phyloP scores from a whole-genome alignment of 2,888 invertebrate species.

The Metellina segmentata region DNA sequence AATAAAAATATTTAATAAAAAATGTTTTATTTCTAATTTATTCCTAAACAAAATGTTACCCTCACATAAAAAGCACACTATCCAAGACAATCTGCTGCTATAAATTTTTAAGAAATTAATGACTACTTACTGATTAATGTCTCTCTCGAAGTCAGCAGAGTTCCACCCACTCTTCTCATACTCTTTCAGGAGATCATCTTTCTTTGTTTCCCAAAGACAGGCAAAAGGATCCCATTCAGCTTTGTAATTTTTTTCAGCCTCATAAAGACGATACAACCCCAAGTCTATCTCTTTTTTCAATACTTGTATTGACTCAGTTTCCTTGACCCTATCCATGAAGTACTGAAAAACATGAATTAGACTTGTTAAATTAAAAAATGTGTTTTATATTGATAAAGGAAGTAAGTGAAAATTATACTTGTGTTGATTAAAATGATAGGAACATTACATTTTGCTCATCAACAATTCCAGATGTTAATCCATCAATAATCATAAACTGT shows the following conservation, averaged over 20 bases:
- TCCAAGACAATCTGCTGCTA: no score
- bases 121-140: constrained; percentile 47
- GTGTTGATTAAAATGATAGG: background rate
- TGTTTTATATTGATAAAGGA: background rate
- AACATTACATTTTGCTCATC: constrained; percentile 47
- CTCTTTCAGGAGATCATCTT: constrained; percentile 23
- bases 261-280: constrained; percentile 50
- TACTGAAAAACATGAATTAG: constrained; percentile 22
- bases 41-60: no score
- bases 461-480: constrained; percentile 1
- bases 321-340: constrained; percentile 16
- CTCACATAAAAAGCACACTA: no score
- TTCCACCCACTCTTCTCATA: constrained; percentile 55
- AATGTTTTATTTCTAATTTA: no score
- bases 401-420: background rate
- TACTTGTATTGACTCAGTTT: constrained; percentile 25
- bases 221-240: constrained; percentile 43
- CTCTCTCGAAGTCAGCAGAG: constrained; percentile 39
- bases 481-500: constrained; percentile 12
- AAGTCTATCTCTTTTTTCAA: constrained; percentile 59
- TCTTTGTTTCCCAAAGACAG: constrained; percentile 53
- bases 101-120: no score
- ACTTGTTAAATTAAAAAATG: background rate
- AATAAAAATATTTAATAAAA: no score
- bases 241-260: constrained; percentile 43